Evolutionary conservation across 2,888 invertebrate genomes (phyloP).

Genomic region (Deilephila porcellus): DNA sequence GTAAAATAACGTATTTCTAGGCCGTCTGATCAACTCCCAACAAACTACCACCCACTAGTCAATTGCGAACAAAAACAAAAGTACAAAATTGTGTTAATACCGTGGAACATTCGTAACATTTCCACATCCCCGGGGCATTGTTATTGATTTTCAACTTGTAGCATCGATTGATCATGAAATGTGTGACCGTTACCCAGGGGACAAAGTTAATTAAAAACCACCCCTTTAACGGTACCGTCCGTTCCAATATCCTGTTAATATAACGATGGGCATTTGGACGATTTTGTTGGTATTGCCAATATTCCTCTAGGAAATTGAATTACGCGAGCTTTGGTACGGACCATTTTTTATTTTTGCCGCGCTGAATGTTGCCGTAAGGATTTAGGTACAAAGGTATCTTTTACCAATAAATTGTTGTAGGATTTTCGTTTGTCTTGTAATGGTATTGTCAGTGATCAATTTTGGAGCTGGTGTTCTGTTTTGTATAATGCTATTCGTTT

Average conservation of each 20-base stretch:
- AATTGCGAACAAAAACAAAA: too few species aligned
- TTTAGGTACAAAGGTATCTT: constrained; percentile 1
- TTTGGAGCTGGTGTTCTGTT: background rate
- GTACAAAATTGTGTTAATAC: too few species aligned
- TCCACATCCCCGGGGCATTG: background rate
- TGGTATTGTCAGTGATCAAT: background rate
- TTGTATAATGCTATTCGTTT: background rate
- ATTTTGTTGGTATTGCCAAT: constrained; percentile 67
- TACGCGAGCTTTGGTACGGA: constrained; percentile 49
- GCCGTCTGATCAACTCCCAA: too few species aligned
- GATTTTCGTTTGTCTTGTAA: background rate
- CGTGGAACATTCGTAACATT: background rate
- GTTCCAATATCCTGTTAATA: constrained; percentile 62
- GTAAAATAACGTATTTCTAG: too few species aligned
- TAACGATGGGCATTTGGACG: constrained; percentile 55
- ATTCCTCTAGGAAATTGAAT: constrained; percentile 66
- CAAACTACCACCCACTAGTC: too few species aligned
- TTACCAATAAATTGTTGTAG: background rate
- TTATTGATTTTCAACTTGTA: background rate
- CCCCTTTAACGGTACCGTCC: constrained; percentile 58
- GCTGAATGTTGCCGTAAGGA: background rate
- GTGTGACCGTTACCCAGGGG: constrained; percentile 41
- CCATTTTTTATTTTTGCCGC: constrained; percentile 35
- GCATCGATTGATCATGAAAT: constrained; percentile 14
- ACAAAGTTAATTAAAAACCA: constrained; percentile 65